Conservation (phyloP, 2,888 invertebrate species). For the Rhyacophila evoluta region DNA sequence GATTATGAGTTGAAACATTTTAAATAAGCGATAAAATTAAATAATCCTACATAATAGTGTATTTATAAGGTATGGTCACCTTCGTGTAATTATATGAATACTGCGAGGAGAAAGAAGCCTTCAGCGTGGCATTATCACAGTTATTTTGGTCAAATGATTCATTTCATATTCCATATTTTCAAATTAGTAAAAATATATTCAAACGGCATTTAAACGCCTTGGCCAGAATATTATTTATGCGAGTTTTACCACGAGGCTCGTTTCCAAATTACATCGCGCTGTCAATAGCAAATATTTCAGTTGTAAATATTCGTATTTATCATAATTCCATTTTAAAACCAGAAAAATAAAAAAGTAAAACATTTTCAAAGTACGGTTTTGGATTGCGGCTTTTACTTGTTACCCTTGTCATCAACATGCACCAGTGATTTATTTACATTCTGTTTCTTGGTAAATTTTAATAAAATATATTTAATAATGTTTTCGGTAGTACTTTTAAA, state of each 20-base stretch:
- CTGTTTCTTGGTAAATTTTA: background rate
- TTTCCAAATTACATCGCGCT: background rate
- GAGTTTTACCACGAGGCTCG: background rate
- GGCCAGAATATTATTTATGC: background rate
- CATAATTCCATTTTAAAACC: background rate
- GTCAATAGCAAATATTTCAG: background rate
- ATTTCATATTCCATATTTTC: background rate
- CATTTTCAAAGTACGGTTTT: background rate
- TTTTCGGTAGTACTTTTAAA: background rate
- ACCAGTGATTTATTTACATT: background rate
- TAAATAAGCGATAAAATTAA: no score
- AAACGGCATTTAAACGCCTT: background rate
- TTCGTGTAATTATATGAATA: background rate
- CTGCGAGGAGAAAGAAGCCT: background rate
- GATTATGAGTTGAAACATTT: no score
- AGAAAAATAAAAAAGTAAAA: background rate
- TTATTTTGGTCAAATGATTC: background rate
- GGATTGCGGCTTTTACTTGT: background rate
- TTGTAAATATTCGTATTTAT: background rate
- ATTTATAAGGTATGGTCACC: background rate
- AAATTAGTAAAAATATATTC: background rate
- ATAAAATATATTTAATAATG: background rate
- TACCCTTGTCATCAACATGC: background rate
- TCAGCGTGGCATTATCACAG: background rate
- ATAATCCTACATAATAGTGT: no score